A percentile compares a stretch with the other conserved stretches of the same genome.
phyloP scores from a whole-genome alignment of 2,113 vertebrate species.

The Egretta garzetta region DNA sequence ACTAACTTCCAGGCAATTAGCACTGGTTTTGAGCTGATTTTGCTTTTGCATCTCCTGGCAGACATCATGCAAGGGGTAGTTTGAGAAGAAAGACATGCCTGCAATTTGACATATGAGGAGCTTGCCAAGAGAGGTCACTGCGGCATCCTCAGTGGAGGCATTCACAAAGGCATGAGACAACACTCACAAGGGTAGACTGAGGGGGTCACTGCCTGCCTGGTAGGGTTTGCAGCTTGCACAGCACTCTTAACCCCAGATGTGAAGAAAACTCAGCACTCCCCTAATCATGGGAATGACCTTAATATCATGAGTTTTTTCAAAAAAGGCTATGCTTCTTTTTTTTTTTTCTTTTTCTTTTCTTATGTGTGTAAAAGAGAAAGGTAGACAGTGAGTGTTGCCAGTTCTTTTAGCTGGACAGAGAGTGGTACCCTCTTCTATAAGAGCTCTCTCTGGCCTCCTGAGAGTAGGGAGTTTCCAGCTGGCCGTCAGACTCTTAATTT shows the following conservation, averaged over 20 bases:
- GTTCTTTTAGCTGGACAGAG: background rate
- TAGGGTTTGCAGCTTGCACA: background rate
- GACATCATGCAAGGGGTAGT: background rate
- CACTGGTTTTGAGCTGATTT: background rate
- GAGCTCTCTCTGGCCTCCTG: background rate
- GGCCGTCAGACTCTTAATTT: background rate
- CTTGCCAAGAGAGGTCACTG: slow-evolving; percentile 40
- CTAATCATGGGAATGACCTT: background rate
- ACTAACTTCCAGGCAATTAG: background rate
- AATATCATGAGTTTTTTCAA: background rate
- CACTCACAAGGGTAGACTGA: background rate
- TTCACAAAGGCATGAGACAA: background rate
- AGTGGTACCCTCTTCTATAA: background rate
- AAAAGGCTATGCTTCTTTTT: background rate
- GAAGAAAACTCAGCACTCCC: background rate
- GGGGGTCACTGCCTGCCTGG: background rate
- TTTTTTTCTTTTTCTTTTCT: background rate
- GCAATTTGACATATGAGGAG: background rate
- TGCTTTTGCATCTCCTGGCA: background rate
- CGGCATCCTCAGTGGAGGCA: background rate
- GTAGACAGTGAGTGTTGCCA: background rate
- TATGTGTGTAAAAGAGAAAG: background rate
- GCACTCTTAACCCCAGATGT: background rate
- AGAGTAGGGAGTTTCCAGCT: background rate
- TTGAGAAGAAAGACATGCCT: background rate